phyloP scores from a whole-genome alignment of 1,140 invertebrate species.

The Asbolus verrucosus region DNA sequence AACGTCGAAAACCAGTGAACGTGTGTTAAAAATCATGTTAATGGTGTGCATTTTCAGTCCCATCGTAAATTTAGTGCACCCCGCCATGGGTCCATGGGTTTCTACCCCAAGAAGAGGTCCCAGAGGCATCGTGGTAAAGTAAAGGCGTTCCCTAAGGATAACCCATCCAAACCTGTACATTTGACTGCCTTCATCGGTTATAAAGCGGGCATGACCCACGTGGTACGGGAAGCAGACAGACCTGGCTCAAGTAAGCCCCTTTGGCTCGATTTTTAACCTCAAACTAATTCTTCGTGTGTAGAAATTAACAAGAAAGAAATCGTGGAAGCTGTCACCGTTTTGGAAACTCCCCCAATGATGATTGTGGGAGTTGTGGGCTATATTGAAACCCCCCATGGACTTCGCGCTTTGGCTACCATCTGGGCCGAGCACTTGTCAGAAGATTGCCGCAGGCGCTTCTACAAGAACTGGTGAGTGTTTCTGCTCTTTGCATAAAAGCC shows the following conservation, averaged over 20 bases:
- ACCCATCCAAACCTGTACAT: constrained; percentile 95
- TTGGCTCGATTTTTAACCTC: constrained; percentile 4
- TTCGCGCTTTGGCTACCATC: constrained; percentile 93
- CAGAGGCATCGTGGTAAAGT: constrained; percentile 97
- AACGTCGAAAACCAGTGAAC: too few species aligned
- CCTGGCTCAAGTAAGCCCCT: constrained; percentile 95
- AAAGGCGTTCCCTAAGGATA: constrained; percentile 99
- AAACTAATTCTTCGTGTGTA: constrained; percentile 63
- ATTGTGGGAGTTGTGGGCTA: constrained; percentile 98
- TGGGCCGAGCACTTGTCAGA: constrained; percentile 99
- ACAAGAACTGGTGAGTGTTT: constrained; percentile 97
- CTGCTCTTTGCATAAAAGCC: not conserved
- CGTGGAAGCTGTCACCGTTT: constrained; percentile 97
- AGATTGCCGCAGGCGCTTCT: constrained; percentile 97
- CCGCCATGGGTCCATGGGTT: constrained; percentile 99
- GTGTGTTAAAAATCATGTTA: not conserved
- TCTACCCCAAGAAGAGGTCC: constrained; percentile 98
- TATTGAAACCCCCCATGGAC: constrained; percentile 97
- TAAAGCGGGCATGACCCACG: constrained; percentile 99
- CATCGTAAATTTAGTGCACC: constrained; percentile 99
- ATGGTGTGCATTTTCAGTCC: constrained; percentile 79
- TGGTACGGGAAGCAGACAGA: constrained; percentile 98
- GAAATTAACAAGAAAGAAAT: constrained; percentile 99
- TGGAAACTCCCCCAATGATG: constrained; percentile 99
- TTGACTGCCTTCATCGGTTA: constrained; percentile 98